These are phyloP conservation scores for Engraulis encrasicolus DNA, from an alignment of 2,113 vertebrate species.

Conservation along the genomic window DNA sequence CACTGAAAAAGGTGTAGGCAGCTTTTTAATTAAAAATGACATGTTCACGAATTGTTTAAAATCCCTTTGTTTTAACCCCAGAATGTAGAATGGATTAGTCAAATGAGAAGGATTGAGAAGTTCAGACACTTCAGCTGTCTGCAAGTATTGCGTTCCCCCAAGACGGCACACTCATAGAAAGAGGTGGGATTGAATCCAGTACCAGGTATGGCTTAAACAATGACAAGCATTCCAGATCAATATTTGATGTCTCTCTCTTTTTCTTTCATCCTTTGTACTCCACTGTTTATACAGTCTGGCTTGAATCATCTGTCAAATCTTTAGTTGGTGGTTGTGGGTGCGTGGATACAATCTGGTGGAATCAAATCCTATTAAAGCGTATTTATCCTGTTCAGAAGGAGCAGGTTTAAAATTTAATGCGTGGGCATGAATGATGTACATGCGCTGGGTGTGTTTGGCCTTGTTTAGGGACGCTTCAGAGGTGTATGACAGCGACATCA, in stretches of 20 bases:
- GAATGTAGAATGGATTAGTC: too few species aligned
- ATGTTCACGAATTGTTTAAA: too few species aligned
- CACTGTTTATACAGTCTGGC: constrained; percentile 64
- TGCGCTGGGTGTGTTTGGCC: constrained; percentile 60
- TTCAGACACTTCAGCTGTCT: background rate
- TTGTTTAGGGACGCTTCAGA: constrained; percentile 67
- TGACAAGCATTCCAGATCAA: constrained; percentile 62
- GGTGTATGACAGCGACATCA: constrained; percentile 62
- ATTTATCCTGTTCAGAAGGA: constrained; percentile 63
- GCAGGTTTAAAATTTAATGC: constrained; percentile 72
- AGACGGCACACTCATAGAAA: too few species aligned
- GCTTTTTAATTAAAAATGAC: too few species aligned
- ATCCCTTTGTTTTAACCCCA: too few species aligned
- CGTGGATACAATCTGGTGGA: constrained; percentile 69
- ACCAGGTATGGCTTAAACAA: constrained; percentile 49
- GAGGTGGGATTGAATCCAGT: too few species aligned
- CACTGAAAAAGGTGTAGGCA: too few species aligned
- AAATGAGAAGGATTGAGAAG: background rate
- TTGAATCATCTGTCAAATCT: constrained; percentile 70
- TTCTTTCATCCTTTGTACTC: too few species aligned
- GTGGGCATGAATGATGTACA: constrained; percentile 61
- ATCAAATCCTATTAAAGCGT: constrained; percentile 68
- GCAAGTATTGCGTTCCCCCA: background rate
- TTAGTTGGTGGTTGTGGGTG: constrained; percentile 61
- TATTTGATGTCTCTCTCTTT: constrained; percentile 67